These are phyloP conservation scores for Cyprinodon brontotheroides DNA, from an alignment of 2,113 vertebrate species.

Conservation along the genomic window DNA sequence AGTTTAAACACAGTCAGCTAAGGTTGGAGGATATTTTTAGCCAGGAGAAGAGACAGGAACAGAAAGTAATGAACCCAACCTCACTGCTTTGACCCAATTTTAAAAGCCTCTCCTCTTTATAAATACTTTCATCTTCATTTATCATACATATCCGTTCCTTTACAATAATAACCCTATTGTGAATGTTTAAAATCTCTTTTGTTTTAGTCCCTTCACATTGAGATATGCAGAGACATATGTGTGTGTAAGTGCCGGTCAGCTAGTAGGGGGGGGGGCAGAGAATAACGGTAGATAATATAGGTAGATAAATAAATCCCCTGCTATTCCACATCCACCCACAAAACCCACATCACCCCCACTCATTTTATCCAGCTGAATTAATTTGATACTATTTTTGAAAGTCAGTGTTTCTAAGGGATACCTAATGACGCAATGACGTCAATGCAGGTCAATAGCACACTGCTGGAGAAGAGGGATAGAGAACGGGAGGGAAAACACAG, in stretches of 20 bases:
- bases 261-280: slow-evolving; percentile 2
- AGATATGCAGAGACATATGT: slow-evolving; percentile 24
- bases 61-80: slow-evolving; percentile 14
- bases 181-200: slow-evolving; percentile 5
- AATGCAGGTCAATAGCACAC: slow-evolving; percentile 97
- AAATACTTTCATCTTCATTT: neutral
- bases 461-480: slow-evolving; percentile 84
- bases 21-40: slow-evolving; percentile 89
- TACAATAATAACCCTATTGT: neutral
- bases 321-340: slow-evolving; percentile 4
- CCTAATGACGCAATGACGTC: slow-evolving; percentile 99
- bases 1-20: slow-evolving; percentile 87
- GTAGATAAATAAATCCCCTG: slow-evolving; percentile 31
- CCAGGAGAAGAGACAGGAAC: slow-evolving; percentile 63
- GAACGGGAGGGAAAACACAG: slow-evolving; percentile 35
- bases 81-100: slow-evolving; percentile 33
- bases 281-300: neutral
- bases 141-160: neutral
- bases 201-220: neutral
- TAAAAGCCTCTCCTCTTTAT: neutral
- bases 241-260: slow-evolving; percentile 26
- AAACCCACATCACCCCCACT: slow-evolving; percentile 34
- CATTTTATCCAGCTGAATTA: slow-evolving; percentile 90
- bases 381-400: slow-evolving; percentile 99
- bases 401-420: slow-evolving; percentile 99